Conservation (phyloP, 2,888 invertebrate genomes). For the Pollenia labialis region DNA sequence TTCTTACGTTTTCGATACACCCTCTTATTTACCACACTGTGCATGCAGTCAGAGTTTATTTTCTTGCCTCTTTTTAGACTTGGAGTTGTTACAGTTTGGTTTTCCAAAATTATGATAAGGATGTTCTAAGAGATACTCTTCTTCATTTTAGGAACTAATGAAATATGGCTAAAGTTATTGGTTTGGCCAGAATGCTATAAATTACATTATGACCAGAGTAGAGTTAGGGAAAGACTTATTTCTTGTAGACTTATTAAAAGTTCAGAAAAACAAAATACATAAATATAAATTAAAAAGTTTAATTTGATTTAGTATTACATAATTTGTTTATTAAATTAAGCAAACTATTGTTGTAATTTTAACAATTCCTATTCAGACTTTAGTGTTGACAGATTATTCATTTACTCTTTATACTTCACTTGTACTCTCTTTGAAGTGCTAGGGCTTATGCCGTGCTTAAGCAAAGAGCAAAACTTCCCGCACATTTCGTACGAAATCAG, state of each 20-base stretch:
- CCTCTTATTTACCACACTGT: background rate
- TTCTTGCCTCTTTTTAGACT: conserved; percentile 81
- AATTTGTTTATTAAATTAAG: no score
- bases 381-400: no score
- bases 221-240: background rate
- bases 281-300: background rate
- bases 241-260: background rate
- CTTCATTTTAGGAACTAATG: conserved; percentile 40
- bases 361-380: no score
- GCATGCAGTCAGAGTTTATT: conserved; percentile 69
- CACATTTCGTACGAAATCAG: no score
- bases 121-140: conserved; percentile 10
- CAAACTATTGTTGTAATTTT: no score
- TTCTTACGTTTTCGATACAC: background rate
- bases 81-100: background rate
- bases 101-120: conserved; percentile 38
- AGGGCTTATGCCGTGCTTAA: no score
- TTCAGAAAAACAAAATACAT: background rate
- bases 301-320: no score
- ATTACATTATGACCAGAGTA: conserved; percentile 32
- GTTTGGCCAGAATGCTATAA: conserved; percentile 57
- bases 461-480: no score
- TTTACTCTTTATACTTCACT: no score
- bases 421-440: no score
- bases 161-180: conserved; percentile 69